Base-by-base conservation (phyloP, 1,140 invertebrate genomes). In the Heliothis subflexa region DNA sequence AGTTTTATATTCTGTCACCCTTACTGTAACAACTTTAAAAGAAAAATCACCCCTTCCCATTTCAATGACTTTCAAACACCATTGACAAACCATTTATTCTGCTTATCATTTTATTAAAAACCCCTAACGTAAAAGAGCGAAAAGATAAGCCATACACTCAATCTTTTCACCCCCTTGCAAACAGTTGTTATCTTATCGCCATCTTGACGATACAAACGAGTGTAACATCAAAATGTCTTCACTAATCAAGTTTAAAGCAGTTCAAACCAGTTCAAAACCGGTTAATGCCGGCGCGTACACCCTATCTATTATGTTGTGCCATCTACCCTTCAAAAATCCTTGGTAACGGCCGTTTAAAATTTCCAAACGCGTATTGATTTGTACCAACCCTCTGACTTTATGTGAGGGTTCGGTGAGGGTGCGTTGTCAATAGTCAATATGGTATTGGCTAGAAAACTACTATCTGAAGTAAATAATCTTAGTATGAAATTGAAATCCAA, bases 281-380 rank as follows among this genome's bases (percentile, higher is more conserved):
- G 74, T 77, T 77, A 68, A 77, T 66, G 16, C 52, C 28, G 62
- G 62, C 55, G 66, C 52, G 28, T 77, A 77, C 79, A 62, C 79
- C 66, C 79, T 25, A 72, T 78, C 49, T 80, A 80, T 78, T 73
- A 78, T 80, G 54, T 77, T 68, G 50, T 55, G 16, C 70, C 40
- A 55, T 78, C 71, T 77, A 80, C 74, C 81, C 70, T 70, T 78
- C 81, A 72, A 82, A 86, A 87, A 84, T 78, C 79, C 85, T 80
- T 85, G 59, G 85, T 80, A 85, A 88, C 85, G 77, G 62, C 12
- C 83, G 86, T 91, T 90, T 87, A 85, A 88, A 91, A 87, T 91
- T 89, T 86, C 83, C 80, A 87, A 89, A 85, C 84, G 86, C 79
- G 82, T 90, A 92, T 92, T 90, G 89, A 91, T 90, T 92, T 90